Base-by-base conservation (phyloP, 2,113 vertebrate genomes). In the Cheirogaleus medius region DNA sequence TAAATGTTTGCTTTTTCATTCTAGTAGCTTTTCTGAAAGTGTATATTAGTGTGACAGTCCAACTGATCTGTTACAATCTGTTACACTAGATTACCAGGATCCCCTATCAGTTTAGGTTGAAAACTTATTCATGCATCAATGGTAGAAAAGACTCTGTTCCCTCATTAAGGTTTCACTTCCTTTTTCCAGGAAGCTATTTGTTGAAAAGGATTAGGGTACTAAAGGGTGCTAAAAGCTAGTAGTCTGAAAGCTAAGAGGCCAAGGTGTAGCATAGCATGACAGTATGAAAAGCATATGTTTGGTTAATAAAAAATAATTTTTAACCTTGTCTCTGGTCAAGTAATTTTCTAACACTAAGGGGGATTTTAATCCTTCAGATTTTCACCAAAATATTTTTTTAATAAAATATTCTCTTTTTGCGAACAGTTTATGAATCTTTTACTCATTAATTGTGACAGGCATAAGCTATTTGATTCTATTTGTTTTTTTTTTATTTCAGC, bases 11-110 rank as follows among this genome's bases (percentile, higher is more conserved):
- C n/a, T 77, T 97, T 95, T 97, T 95, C 86, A 94, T 95, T 96
- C 69, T 83, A 85, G 63, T 94, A 91, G 97, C 87, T 87, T 98
- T 98, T 66, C 86, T 97, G 95, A 97, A 98, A 97, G 91, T 90
- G 63, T 68, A 93, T 96, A 96, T 91, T 97, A 92, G 93, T 95
- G 94, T 96, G 97, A 96, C 77, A 80, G 91, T 86, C 94, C 91
- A 88, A 94, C 95, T 94, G 71, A 91, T 77, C 6, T 85, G 87
- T 25, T 58, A 58, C 5, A 18, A 54, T 54, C 95, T 97, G 34
- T 8, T 66, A 11, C 25, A 60, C 89, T 73, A 89, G 92, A 52
- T 97, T 94, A 85, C 83, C 73, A 86, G 92, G 92, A 86, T 85
- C 37, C 97, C 93, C 82, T 37, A 64, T 27, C 34, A 92, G 87